Conservation (phyloP, 1,140 invertebrate species). For the Mamestra configurata region DNA sequence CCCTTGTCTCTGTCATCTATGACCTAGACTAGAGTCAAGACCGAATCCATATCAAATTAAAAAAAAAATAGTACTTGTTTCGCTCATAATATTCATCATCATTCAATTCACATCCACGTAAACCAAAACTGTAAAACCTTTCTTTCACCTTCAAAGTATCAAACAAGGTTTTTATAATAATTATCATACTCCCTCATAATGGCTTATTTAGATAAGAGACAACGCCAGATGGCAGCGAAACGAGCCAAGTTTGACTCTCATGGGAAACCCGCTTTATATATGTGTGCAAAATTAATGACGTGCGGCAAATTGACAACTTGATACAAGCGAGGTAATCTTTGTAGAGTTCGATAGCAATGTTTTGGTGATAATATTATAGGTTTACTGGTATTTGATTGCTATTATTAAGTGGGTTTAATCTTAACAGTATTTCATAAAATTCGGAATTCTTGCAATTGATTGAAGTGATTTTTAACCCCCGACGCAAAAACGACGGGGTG, state of each 20-base stretch:
- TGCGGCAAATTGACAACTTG: slow-evolving; percentile 34
- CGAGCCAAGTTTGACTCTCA: neutral
- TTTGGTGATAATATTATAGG: neutral
- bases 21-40: no score
- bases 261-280: neutral
- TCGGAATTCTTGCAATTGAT: no score
- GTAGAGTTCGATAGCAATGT: neutral
- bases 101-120: no score
- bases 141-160: neutral
- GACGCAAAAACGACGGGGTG: no score
- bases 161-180: slow-evolving; percentile 25
- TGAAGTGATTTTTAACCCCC: no score
- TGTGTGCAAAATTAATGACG: slow-evolving; percentile 17
- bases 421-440: no score
- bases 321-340: neutral
- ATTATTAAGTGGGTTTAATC: no score
- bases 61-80: no score
- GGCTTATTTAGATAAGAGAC: slow-evolving; percentile 30
- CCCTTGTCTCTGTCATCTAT: no score
- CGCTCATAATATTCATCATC: no score
- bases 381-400: neutral
- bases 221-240: neutral
- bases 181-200: neutral
- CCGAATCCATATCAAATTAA: no score
- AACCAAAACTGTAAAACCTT: neutral